Percentiles rank a stretch among this genome's conserved stretches.
phyloP scores from a whole-genome alignment of 2,797 vertebrate genomes.

The Liparis tanakae region DNA sequence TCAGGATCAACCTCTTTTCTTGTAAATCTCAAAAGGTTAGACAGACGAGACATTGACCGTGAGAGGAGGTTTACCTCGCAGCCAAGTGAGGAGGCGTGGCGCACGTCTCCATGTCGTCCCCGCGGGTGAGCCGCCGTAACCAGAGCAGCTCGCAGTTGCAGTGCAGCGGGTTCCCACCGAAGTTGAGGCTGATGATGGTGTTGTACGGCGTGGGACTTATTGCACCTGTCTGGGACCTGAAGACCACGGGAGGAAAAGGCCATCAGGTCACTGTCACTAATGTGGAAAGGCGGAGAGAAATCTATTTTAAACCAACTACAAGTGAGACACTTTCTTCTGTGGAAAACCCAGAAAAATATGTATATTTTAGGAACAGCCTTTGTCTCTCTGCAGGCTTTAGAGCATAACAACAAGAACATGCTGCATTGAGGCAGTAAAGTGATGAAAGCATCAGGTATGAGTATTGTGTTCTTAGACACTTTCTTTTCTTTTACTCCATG shows the following conservation, averaged over 20 bases:
- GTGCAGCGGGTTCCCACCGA: constrained; percentile 93
- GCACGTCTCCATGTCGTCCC: constrained; percentile 94
- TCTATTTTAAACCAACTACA: background rate
- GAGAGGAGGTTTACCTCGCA: constrained; percentile 67
- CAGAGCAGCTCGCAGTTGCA: constrained; percentile 95
- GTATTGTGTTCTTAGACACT: too few species aligned
- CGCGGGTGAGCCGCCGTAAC: constrained; percentile 88
- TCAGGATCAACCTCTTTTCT: background rate
- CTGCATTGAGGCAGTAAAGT: too few species aligned
- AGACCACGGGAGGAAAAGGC: background rate
- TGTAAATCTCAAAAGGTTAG: background rate
- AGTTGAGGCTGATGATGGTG: constrained; percentile 87
- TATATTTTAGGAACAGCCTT: too few species aligned
- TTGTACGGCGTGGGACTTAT: constrained; percentile 89
- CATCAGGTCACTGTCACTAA: background rate
- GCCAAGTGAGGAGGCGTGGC: constrained; percentile 89
- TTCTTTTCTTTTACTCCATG: background rate
- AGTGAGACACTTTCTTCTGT: too few species aligned
- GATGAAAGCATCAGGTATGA: too few species aligned
- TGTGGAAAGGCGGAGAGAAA: background rate
- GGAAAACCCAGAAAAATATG: too few species aligned
- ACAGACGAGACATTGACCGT: background rate
- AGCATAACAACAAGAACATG: too few species aligned
- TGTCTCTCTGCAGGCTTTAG: too few species aligned
- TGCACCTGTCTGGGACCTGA: constrained; percentile 88